Percentiles rank a stretch among this genome's conserved stretches.
phyloP scores from a whole-genome alignment of 30 jellyfish, hydroid and myxozoan species.

The Cassiopea andromeda region DNA sequence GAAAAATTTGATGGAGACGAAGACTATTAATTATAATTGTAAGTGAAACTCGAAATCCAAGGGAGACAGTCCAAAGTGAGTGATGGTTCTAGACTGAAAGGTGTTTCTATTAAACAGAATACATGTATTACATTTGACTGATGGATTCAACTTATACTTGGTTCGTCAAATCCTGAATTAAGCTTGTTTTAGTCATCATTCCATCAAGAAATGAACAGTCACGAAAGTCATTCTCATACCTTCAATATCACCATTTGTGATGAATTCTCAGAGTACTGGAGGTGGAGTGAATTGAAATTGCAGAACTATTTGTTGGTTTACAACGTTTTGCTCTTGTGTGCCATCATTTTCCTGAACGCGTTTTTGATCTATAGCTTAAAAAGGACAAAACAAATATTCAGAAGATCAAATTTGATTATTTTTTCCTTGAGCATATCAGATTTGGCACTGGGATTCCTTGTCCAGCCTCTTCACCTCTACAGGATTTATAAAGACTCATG shows the following conservation, averaged over 20 bases:
- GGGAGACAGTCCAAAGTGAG: too few relatives aligned
- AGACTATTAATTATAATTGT: too few relatives aligned
- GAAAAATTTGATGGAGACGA: too few relatives aligned
- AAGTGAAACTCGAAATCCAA: too few relatives aligned
- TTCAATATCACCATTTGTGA: constrained; percentile 14
- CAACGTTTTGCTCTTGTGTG: constrained; percentile 24
- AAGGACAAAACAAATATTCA: constrained; percentile 21
- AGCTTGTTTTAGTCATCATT: too few relatives aligned
- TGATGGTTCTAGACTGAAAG: too few relatives aligned
- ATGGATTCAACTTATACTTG: too few relatives aligned
- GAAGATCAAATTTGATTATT: constrained; percentile 24
- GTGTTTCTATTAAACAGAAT: too few relatives aligned
- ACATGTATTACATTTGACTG: too few relatives aligned
- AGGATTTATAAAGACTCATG: constrained; percentile 60
- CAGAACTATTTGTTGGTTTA: constrained; percentile 3
- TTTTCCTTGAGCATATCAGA: constrained; percentile 32
- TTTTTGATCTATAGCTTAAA: constrained; percentile 28
- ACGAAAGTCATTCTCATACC: not conserved
- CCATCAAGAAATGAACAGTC: not conserved
- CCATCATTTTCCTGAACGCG: constrained; percentile 19
- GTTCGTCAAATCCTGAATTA: too few relatives aligned
- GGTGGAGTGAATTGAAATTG: not conserved
- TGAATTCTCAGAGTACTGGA: constrained; percentile 53
- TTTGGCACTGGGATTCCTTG: constrained; percentile 37
- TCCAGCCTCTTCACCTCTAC: constrained; percentile 40